These are phyloP conservation scores for Autographa pulchrina DNA, from an alignment of 2,888 invertebrate species.

Conservation along the genomic window DNA sequence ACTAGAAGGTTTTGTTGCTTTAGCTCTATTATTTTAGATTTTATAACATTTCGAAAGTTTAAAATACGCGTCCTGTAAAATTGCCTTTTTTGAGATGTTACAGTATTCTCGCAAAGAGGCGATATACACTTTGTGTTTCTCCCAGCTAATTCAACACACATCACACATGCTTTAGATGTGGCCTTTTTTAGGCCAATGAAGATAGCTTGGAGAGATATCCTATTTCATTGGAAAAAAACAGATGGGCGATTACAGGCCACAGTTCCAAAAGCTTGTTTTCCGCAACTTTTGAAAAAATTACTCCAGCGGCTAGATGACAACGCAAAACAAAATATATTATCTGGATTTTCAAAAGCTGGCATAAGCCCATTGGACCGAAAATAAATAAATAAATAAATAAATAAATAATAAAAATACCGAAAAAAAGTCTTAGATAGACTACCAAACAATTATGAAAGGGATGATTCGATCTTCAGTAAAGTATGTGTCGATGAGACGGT, in stretches of 20 bases:
- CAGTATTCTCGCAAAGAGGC: background rate
- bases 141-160: conserved; percentile 47
- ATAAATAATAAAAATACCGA: too few relatives aligned
- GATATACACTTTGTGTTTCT: conserved; percentile 43
- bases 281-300: conserved; percentile 45
- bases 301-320: conserved; percentile 50
- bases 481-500: conserved; percentile 38
- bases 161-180: conserved; percentile 51
- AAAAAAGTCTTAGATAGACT: conserved; percentile 37
- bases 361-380: conserved; percentile 34
- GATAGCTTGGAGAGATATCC: conserved; percentile 39
- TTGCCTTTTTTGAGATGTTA: background rate
- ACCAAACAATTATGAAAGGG: conserved; percentile 31
- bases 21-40: too few relatives aligned
- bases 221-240: conserved; percentile 38
- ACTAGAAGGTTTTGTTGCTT: too few relatives aligned
- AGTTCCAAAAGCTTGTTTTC: conserved; percentile 55
- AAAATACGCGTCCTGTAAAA: too few relatives aligned
- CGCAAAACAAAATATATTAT: conserved; percentile 46
- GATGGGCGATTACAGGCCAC: conserved; percentile 29
- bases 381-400: too few relatives aligned
- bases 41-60: too few relatives aligned
- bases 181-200: conserved; percentile 52
- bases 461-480: conserved; percentile 26
- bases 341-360: conserved; percentile 57